Base-by-base conservation (phyloP, 2,113 vertebrate species). In the Halcyon senegalensis region DNA sequence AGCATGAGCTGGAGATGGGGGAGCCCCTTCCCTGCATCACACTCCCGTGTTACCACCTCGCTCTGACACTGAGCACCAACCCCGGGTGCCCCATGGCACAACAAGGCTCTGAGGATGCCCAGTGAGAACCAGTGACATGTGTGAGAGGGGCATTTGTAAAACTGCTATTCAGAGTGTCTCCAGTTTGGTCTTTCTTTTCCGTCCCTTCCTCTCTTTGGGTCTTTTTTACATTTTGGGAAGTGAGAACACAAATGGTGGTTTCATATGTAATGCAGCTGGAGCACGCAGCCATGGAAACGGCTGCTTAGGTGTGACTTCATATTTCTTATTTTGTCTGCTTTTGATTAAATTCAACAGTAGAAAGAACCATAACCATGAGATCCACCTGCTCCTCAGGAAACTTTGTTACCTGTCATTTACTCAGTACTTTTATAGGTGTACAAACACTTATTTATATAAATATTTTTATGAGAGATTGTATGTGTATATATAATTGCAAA, bases 1-100 rank as follows among this genome's bases (percentile, higher is more conserved):
- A 39, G 10, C 3, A 1, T 7, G 25, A 77, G 44, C 25, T 37
- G 33, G 53, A 68, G 37, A 11, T 3, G 1, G 5, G 62, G 58
- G 68, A 87, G 12, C 11, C 15, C 8, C 55, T 73, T 69, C 35
- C 69, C 55, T 48, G 33, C 35, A 46, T 53, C 27, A 10, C 13
- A 2, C 19, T n/a, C 41, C 31, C 1, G 1, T 7, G 7, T 39
- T 72, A 31, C 18, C 43, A 27, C 21, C 28, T 76, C 6, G 4
- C 46, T 67, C 30, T 33, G 5, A n/a, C 2, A 2, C 58, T 4
- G 11, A 68, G 27, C 85, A 44, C 39, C 67, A 55, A 3, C 16
- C 46, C 16, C 2, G 0, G 0, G 43, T 15, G 58, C 21, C 13
- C 43, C 41, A 11, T 1, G 23, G 63, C 37, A 53, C 33, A 83